phyloP scores from a whole-genome alignment of 2,888 invertebrate genomes.

The Galerucella pusilla region DNA sequence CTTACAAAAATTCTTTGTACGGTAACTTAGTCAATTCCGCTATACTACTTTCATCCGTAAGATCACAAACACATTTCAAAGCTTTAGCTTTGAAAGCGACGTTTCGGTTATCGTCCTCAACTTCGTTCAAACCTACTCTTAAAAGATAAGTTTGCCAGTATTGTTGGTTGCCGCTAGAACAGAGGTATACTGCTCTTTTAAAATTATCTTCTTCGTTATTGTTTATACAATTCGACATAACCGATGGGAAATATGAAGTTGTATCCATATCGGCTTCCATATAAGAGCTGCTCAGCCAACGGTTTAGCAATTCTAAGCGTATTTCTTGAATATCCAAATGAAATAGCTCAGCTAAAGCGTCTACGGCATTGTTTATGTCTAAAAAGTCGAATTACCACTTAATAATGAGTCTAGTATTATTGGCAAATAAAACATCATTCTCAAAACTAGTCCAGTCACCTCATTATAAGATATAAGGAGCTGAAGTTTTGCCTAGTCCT shows the following conservation, averaged over 20 bases:
- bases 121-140: conserved; percentile 40
- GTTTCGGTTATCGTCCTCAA: conserved; percentile 39
- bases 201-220: conserved; percentile 46
- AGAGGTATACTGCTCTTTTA: conserved; percentile 54
- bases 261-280: conserved; percentile 40
- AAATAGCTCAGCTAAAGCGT: conserved; percentile 63
- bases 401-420: not conserved
- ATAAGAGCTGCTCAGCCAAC: conserved; percentile 51
- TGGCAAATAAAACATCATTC: no score
- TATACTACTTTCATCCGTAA: conserved; percentile 53
- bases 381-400: conserved; percentile 33
- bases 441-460: no score
- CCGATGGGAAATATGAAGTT: conserved; percentile 14
- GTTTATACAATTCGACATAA: conserved; percentile 4
- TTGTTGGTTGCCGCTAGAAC: conserved; percentile 39
- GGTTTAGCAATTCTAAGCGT: conserved; percentile 60
- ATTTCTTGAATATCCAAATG: conserved; percentile 61
- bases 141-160: conserved; percentile 48
- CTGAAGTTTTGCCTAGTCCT: no score
- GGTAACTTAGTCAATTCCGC: conserved; percentile 45
- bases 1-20: conserved; percentile 54
- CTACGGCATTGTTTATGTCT: conserved; percentile 67
- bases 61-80: conserved; percentile 57
- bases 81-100: conserved; percentile 52
- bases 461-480: no score